phyloP scores from a whole-genome alignment of 2,888 invertebrate species.

The Coecobrya sp. region DNA sequence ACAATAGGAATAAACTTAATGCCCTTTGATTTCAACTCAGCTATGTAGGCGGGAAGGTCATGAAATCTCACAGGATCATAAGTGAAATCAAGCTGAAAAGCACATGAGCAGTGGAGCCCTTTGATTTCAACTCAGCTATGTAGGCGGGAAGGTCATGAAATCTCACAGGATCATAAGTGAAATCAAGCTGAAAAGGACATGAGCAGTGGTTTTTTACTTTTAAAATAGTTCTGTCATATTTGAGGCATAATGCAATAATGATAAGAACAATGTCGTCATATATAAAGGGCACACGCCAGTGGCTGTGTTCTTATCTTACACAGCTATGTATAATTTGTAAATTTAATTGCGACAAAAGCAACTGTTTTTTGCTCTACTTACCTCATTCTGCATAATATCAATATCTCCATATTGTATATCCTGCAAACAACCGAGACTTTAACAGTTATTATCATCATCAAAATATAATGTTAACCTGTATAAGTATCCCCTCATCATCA shows the following conservation, averaged over 20 bases:
- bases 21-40: slow-evolving; percentile 90
- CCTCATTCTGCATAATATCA: slow-evolving; percentile 93
- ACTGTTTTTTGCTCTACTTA: neutral
- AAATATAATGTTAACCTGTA: neutral
- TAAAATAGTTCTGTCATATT: too few relatives aligned
- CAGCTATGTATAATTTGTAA: neutral
- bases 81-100: slow-evolving; percentile 92
- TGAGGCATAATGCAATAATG: too few relatives aligned
- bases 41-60: slow-evolving; percentile 91
- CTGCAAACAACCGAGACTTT: slow-evolving; percentile 43
- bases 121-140: slow-evolving; percentile 91
- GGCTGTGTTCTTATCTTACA: too few relatives aligned
- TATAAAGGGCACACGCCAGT: too few relatives aligned
- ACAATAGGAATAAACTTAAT: slow-evolving; percentile 85
- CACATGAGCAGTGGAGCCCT: too few relatives aligned
- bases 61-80: slow-evolving; percentile 90
- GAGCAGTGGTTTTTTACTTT: too few relatives aligned
- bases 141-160: slow-evolving; percentile 91
- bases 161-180: slow-evolving; percentile 91
- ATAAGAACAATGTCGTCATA: neutral
- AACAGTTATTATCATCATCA: neutral
- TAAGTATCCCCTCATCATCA: neutral
- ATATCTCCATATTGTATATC: slow-evolving; percentile 87
- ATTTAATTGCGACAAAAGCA: neutral
- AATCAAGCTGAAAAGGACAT: slow-evolving; percentile 90